A percentile compares a stretch with the other conserved stretches of the same genome.
Conservation (phyloP, 2,888 invertebrate species). For the Carterocephalus palaemon region DNA sequence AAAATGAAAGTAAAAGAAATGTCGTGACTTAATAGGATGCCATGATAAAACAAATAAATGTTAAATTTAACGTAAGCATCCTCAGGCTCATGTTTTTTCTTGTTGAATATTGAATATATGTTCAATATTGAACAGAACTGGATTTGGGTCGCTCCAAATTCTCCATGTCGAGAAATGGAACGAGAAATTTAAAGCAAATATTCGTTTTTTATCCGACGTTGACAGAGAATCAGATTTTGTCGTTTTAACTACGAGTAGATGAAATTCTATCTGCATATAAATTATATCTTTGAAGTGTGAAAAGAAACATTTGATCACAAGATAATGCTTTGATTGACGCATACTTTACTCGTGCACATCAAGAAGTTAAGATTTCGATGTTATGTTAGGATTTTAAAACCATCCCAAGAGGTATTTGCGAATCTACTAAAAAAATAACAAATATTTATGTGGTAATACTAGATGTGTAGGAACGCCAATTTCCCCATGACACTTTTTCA, state of each 20-base stretch:
- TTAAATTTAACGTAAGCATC: neutral
- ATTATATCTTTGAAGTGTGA: constrained; percentile 7
- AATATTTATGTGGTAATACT: no score
- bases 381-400: no score
- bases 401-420: no score
- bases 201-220: constrained; percentile 7
- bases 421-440: no score
- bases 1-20: no score
- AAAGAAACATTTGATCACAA: no score
- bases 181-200: constrained; percentile 19
- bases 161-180: constrained; percentile 5
- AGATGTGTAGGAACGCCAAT: no score
- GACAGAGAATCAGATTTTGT: constrained; percentile 3
- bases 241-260: constrained; percentile 21
- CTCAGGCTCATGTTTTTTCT: neutral
- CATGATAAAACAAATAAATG: constrained; percentile 9
- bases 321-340: no score
- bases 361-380: no score
- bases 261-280: constrained; percentile 11
- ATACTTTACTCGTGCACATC: no score
- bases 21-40: no score
- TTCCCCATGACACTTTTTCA: no score
- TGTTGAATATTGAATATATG: neutral
- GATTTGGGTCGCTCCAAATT: constrained; percentile 7
- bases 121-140: neutral